Evolutionary conservation across 2,888 invertebrate genomes (phyloP).

Genomic region (Mesodorylaimus sp.): DNA sequence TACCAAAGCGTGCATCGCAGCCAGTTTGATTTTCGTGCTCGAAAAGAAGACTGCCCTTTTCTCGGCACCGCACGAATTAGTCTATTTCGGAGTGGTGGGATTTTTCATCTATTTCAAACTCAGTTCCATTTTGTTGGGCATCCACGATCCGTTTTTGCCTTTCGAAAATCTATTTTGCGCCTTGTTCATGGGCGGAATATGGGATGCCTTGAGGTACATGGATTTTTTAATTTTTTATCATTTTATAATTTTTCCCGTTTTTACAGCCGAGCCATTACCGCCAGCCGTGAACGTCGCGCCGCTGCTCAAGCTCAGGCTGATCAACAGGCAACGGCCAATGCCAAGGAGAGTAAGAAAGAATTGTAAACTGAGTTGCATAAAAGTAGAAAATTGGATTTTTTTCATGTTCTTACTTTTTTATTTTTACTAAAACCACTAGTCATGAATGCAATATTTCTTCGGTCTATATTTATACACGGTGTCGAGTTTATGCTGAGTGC

Average conservation of each 20-base stretch:
- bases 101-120: slow-evolving; percentile 43
- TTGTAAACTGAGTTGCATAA: too few relatives aligned
- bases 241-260: not conserved
- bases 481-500: too few relatives aligned
- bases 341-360: not conserved
- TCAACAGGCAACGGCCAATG: not conserved
- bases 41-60: slow-evolving; percentile 92
- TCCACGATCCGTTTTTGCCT: slow-evolving; percentile 95
- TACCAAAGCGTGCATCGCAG: slow-evolving; percentile 85
- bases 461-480: too few relatives aligned
- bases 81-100: slow-evolving; percentile 68
- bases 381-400: not conserved
- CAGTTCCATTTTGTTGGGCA: slow-evolving; percentile 81
- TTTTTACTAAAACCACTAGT: not conserved
- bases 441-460: not conserved
- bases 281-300: slow-evolving; percentile 10
- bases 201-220: slow-evolving; percentile 58
- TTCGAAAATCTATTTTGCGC: slow-evolving; percentile 96
- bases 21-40: slow-evolving; percentile 81
- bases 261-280: slow-evolving; percentile 11
- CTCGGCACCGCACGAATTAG: slow-evolving; percentile 83
- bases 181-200: slow-evolving; percentile 86
- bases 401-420: not conserved
- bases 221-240: not conserved
- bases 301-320: not conserved